phyloP scores from a whole-genome alignment of 2,888 invertebrate species.

The Eledona agricola region DNA sequence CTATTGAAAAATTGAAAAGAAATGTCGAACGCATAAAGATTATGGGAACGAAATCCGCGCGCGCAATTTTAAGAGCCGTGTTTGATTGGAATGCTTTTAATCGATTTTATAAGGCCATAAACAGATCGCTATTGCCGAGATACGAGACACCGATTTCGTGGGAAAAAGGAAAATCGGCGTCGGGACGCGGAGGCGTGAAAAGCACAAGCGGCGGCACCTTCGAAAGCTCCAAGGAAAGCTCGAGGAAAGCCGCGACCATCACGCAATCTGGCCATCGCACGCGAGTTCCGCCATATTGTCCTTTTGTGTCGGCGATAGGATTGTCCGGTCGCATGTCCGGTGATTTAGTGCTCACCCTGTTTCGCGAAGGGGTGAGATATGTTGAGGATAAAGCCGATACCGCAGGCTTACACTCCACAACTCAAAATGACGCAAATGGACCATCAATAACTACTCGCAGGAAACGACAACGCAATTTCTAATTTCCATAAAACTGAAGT shows the following conservation, averaged over 20 bases:
- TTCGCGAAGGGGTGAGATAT: conserved; percentile 25
- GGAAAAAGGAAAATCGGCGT: conserved; percentile 9
- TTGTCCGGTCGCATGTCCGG: conserved; percentile 61
- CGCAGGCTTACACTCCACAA: conserved; percentile 13
- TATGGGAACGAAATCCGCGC: conserved; percentile 19
- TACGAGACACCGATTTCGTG: conserved; percentile 10
- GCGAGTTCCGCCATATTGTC: conserved; percentile 62
- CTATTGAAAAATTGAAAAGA: conserved; percentile 18
- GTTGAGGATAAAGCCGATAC: conserved; percentile 25
- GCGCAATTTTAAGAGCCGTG: conserved; percentile 9
- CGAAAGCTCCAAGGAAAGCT: conserved; percentile 42
- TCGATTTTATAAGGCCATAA: conserved; percentile 28
- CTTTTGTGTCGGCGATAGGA: conserved; percentile 62
- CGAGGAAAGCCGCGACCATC: conserved; percentile 51
- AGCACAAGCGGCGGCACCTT: conserved; percentile 52
- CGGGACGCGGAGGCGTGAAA: conserved; percentile 47
- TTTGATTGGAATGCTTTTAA: conserved; percentile 29
- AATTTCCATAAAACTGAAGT: too few species aligned
- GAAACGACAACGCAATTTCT: too few species aligned
- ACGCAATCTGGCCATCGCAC: conserved; percentile 64
- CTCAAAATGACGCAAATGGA: conserved; percentile 5
- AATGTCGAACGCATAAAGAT: conserved; percentile 22
- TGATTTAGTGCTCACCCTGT: conserved; percentile 54
- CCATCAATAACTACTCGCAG: too few species aligned
- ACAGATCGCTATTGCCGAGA: conserved; percentile 20